These are phyloP conservation scores for Hedychridium roseum DNA, from an alignment of 2,888 invertebrate species.

Conservation along the genomic window DNA sequence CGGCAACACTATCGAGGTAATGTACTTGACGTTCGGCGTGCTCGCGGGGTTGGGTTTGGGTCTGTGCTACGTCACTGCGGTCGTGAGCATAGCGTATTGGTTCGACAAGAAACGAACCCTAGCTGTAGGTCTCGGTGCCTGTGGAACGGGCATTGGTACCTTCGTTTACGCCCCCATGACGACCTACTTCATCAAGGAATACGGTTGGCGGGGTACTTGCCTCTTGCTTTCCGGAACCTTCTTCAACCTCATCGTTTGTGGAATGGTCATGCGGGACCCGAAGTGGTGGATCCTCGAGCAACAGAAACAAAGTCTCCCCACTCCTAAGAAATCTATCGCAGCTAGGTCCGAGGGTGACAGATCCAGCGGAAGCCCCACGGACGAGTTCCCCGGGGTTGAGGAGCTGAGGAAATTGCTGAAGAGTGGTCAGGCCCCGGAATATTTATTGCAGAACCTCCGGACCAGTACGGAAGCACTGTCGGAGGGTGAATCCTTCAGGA, in stretches of 20 bases:
- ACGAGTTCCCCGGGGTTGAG: slow-evolving; percentile 71
- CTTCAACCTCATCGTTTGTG: slow-evolving; percentile 85
- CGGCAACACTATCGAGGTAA: slow-evolving; percentile 76
- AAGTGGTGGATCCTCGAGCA: slow-evolving; percentile 80
- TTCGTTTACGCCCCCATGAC: slow-evolving; percentile 89
- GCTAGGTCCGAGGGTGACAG: slow-evolving; percentile 66
- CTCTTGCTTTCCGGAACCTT: slow-evolving; percentile 84
- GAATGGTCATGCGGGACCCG: slow-evolving; percentile 86
- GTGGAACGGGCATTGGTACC: slow-evolving; percentile 90
- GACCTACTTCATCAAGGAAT: slow-evolving; percentile 78
- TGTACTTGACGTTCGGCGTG: slow-evolving; percentile 87
- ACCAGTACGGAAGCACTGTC: slow-evolving; percentile 69
- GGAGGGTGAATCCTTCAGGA: slow-evolving; percentile 67
- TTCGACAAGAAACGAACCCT: slow-evolving; percentile 88
- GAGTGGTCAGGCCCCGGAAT: slow-evolving; percentile 74
- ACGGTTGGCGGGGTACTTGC: slow-evolving; percentile 86
- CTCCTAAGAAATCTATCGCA: slow-evolving; percentile 66
- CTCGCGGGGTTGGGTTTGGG: slow-evolving; percentile 86
- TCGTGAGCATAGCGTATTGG: slow-evolving; percentile 92
- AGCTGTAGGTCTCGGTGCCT: slow-evolving; percentile 87
- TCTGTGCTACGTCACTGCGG: slow-evolving; percentile 87
- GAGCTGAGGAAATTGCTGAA: slow-evolving; percentile 76
- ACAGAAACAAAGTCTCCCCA: slow-evolving; percentile 61
- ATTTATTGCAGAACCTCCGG: slow-evolving; percentile 70
- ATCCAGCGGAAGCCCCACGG: slow-evolving; percentile 66